These are phyloP conservation scores for Corvus cornix DNA, from an alignment of 2,113 vertebrate species.

Conservation along the genomic window DNA sequence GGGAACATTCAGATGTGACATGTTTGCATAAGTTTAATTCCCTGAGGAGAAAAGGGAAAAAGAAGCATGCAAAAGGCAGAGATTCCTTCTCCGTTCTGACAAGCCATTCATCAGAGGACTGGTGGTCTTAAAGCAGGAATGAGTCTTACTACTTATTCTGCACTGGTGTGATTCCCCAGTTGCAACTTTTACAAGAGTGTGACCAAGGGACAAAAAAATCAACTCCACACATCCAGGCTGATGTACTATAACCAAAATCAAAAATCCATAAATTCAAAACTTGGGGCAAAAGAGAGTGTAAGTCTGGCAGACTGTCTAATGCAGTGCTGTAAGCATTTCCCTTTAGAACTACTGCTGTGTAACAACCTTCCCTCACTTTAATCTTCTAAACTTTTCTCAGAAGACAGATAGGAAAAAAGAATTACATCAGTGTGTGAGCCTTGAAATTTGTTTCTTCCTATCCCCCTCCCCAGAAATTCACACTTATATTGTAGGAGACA, in stretches of 20 bases:
- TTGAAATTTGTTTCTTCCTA: slow-evolving; percentile 50
- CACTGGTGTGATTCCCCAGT: background rate
- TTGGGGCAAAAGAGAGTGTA: background rate
- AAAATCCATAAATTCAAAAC: background rate
- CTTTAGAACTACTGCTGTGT: background rate
- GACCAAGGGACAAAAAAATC: background rate
- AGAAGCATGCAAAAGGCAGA: background rate
- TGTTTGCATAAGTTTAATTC: background rate
- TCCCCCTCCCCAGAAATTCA: slow-evolving; percentile 17
- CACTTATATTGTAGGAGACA: background rate
- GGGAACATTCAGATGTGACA: background rate
- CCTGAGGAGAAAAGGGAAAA: background rate
- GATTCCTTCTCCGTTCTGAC: background rate
- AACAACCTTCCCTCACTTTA: background rate
- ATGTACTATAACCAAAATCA: background rate
- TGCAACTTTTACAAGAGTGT: background rate
- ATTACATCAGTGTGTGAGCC: slow-evolving; percentile 6
- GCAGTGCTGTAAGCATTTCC: background rate
- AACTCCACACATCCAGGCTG: background rate
- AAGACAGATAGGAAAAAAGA: background rate
- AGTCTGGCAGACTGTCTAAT: background rate
- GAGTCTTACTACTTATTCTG: background rate
- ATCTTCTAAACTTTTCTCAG: background rate
- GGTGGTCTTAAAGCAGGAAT: background rate
- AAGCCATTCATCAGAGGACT: background rate